phyloP scores from a whole-genome alignment of 2,113 vertebrate genomes.

The Bos javanicus region DNA sequence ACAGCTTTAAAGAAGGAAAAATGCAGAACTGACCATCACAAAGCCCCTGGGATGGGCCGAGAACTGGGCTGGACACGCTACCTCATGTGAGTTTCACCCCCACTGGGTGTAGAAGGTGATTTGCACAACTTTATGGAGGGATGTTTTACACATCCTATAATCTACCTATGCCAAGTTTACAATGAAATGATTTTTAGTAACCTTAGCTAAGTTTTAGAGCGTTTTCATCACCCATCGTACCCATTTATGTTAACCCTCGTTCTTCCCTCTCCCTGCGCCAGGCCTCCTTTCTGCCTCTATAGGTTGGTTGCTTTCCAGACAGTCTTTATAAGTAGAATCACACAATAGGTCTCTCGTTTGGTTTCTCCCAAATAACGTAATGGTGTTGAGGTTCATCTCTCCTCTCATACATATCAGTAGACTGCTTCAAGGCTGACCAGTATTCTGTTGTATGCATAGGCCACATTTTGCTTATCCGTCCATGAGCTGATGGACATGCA shows the following conservation, averaged over 20 bases:
- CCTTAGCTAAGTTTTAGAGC: not conserved
- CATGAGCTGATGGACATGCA: not conserved
- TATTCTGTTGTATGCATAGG: no score
- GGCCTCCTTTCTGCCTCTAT: not conserved
- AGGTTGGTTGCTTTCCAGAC: not conserved
- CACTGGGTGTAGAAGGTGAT: not conserved
- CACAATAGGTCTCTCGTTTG: not conserved
- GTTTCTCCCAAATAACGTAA: not conserved
- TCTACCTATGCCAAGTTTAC: not conserved
- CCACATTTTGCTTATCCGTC: not conserved
- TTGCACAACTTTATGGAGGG: not conserved
- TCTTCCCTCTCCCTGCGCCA: not conserved
- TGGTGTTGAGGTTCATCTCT: not conserved
- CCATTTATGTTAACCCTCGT: not conserved
- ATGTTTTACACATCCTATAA: not conserved
- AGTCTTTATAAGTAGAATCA: not conserved
- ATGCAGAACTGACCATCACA: not conserved
- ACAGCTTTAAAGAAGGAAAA: not conserved
- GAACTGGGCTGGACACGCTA: rapidly evolving
- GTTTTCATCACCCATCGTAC: not conserved
- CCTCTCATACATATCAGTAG: rapidly evolving
- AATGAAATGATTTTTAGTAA: not conserved
- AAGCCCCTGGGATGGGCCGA: rapidly evolving
- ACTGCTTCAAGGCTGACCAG: not conserved
- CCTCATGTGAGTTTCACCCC: rapidly evolving